phyloP scores from a whole-genome alignment of 2,888 invertebrate genomes.

The Eumerus sabulonum region DNA sequence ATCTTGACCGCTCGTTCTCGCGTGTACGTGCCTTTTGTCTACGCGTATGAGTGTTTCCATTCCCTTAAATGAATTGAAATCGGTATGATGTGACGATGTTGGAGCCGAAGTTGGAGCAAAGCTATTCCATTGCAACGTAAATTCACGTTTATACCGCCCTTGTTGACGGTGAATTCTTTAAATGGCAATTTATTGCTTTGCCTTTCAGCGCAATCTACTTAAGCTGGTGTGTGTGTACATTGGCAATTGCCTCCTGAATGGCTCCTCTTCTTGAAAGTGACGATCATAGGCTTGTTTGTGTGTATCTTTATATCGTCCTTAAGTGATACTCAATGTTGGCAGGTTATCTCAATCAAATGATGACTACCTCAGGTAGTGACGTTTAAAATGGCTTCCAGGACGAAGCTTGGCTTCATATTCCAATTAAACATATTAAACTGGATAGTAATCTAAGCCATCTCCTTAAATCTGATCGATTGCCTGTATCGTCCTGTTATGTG shows the following conservation, averaged over 20 bases:
- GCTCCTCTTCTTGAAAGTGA: background rate
- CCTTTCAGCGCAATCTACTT: conserved; percentile 57
- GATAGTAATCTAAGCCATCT: conserved; percentile 16
- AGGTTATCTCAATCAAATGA: too few species aligned
- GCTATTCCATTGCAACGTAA: conserved; percentile 45
- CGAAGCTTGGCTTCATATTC: background rate
- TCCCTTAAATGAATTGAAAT: conserved; percentile 64
- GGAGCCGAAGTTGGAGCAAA: background rate
- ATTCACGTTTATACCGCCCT: conserved; percentile 56
- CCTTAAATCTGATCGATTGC: too few species aligned
- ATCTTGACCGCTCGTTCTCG: conserved; percentile 40
- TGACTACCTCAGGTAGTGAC: background rate
- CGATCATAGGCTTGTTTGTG: too few species aligned
- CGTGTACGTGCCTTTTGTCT: too few species aligned
- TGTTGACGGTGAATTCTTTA: conserved; percentile 55
- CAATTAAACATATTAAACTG: conserved; percentile 18
- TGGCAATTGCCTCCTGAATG: conserved; percentile 1
- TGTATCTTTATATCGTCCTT: background rate
- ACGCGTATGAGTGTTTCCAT: too few species aligned
- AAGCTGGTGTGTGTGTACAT: too few species aligned
- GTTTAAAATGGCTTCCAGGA: too few species aligned
- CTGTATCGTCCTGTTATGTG: too few species aligned
- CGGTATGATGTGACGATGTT: conserved; percentile 58
- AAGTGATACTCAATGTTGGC: too few species aligned
- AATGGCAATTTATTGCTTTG: conserved; percentile 65